A percentile compares a stretch with the other conserved stretches of the same genome.
phyloP scores from a whole-genome alignment of 2,113 vertebrate genomes.

The Mormyrus lacerda region DNA sequence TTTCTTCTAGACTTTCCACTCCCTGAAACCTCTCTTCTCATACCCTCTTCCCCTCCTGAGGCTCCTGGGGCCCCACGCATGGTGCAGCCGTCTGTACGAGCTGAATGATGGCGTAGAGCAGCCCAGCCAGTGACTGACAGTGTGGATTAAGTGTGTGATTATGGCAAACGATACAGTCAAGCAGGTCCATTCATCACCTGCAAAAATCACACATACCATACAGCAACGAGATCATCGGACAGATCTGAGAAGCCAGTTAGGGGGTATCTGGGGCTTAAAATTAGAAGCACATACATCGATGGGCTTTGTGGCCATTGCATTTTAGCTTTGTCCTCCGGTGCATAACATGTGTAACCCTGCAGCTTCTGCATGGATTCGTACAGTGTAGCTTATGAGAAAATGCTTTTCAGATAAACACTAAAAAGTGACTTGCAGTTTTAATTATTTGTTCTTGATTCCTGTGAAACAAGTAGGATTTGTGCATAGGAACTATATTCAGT shows the following conservation, averaged over 20 bases:
- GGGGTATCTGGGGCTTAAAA: background rate
- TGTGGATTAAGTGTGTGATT: background rate
- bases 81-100: conserved; percentile 51
- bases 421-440: conserved; percentile 33
- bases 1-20: conserved; percentile 43
- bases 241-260: background rate
- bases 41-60: conserved; percentile 52
- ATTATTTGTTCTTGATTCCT: conserved; percentile 50
- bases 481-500: background rate
- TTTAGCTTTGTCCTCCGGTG: background rate
- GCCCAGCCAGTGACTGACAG: background rate
- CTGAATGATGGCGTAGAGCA: conserved; percentile 27
- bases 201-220: background rate
- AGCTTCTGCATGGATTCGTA: background rate
- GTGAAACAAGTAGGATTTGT: conserved; percentile 2
- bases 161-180: background rate
- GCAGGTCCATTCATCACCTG: background rate
- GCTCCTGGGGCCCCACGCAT: conserved; percentile 46
- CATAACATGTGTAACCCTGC: background rate
- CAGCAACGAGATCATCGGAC: background rate
- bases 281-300: background rate
- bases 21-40: conserved; percentile 55
- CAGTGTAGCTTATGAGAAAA: background rate
- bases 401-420: conserved; percentile 46
- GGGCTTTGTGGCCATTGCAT: background rate